Base-by-base conservation (phyloP, 2,797 vertebrate species). In the Ctenochaetus hawaiiensis region DNA sequence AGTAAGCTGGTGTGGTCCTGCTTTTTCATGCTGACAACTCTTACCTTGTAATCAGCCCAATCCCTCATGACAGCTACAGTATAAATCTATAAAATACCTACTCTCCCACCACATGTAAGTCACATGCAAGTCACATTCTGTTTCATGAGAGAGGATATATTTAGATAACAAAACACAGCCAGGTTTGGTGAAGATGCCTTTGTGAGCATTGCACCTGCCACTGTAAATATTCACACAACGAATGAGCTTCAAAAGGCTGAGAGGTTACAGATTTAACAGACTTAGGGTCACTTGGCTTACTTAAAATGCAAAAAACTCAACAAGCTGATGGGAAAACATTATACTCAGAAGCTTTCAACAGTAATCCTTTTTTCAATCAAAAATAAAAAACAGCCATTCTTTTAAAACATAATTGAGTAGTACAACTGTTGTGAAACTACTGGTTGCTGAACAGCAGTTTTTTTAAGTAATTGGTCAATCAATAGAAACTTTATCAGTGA, bases 21-120 rank as follows among this genome's bases (percentile, higher is more conserved):
- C 23, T 76, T 71, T 64, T 68, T 70, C 43, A 65, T 23, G 34
- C 62, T 75, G 70, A 82, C 74, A 26, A 8, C 52, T 72, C 53
- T 41, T 76, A 48, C 85, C 66, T 78, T 87, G 82, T 86, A 71
- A 76, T 75, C 60, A 67, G 77, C 74, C 78, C 64, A 41, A n/a
- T 88, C 74, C 76, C 86, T 87, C 87, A 89, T 92, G 89, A 91
- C 90, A 80, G 71, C 84, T 91, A 85, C 89, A 91, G 86, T 90
- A 90, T 90, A 89, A 82, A 80, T 54, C 47, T 34, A 41, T 45
- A n/a, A 49, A 60, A 39, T 20, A n/a, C 41, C 18, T 22, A 54
- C 30, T 17, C 68, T 59, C 45, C 20, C 39, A 60, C 11, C 37
- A 63, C 64, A 63, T 34, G 13, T 60, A 67, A 65, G 53, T 61